Base-by-base conservation (phyloP, 2,888 invertebrate species). In the Stenolophus ochropezus region DNA sequence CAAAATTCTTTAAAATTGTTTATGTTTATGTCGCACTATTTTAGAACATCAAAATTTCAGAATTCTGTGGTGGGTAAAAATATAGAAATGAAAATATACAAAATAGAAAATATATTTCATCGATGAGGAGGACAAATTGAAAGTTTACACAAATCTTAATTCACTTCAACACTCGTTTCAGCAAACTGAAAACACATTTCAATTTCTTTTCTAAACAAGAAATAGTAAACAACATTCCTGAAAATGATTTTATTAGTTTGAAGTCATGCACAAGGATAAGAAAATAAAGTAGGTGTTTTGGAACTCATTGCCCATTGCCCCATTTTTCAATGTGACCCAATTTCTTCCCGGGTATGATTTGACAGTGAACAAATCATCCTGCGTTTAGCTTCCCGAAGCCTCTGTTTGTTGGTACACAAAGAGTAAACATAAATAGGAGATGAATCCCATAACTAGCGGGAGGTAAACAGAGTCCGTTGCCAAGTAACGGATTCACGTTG, bases 351-450 rank as follows among this genome's bases (percentile, higher is more conserved):
- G 16, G 14, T 11, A 20, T 61, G 23, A 58, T 58, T 58, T 23
- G 61, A 23, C 58, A 18, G 23, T 23, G 58, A 8, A 23, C 4
- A 58, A 61, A 23, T 49, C 47, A 49, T 73, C 49, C 49, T n/a
- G 51, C 27, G 42, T 33, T 53, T 47, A n/a, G 27, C n/a, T 21
- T 21, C 4, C 14, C 23, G 23, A 16, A 51, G 21, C 58, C 73
- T 80, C 56, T 20, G 58, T 27, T 73, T 80, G 80, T 80, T 80
- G 33, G 73, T 80, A 73, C 80, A 80, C 71, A 80, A 80, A 73
- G 80, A 71, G 18, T 25, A 80, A 73, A 80, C 42, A 73, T 42
- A 80, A 80, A 80, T 73, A 80, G 79, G 5, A 73, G 80, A 58
- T 47, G 58, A 53, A 33, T 73, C 18, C 73, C 42, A 71, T 73